phyloP scores from a whole-genome alignment of 2,888 invertebrate species.

The Cataglyphis rosenhaueri region DNA sequence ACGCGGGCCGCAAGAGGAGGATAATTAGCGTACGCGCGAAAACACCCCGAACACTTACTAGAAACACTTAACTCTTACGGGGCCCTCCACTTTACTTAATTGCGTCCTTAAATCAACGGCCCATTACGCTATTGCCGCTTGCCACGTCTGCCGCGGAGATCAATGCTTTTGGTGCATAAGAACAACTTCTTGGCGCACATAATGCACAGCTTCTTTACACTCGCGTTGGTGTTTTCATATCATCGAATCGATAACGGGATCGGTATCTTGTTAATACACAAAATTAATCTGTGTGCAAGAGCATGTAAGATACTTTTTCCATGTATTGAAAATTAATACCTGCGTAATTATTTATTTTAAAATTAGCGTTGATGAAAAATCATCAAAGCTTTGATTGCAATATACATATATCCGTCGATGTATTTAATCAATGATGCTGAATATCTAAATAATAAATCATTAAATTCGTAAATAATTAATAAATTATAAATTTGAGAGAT shows the following conservation, averaged over 20 bases:
- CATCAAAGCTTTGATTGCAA: neutral
- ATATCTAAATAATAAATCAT: neutral
- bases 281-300: neutral
- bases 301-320: neutral
- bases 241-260: neutral
- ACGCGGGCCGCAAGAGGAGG: slow-evolving; percentile 44
- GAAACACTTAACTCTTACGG: slow-evolving; percentile 70
- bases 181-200: slow-evolving; percentile 59
- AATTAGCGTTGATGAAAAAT: neutral
- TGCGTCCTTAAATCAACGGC: slow-evolving; percentile 75
- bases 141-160: slow-evolving; percentile 61
- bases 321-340: no score
- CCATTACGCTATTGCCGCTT: slow-evolving; percentile 76
- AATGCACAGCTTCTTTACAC: slow-evolving; percentile 62
- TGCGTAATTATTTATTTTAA: no score
- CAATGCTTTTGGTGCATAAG: slow-evolving; percentile 61
- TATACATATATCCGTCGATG: neutral
- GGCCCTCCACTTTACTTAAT: slow-evolving; percentile 75
- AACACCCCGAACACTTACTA: slow-evolving; percentile 68
- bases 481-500: neutral
- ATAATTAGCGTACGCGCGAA: slow-evolving; percentile 75
- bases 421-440: neutral
- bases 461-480: neutral
- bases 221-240: slow-evolving; percentile 14
- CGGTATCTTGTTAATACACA: neutral